Conservation (phyloP, 1,140 invertebrate species). For the Drosophila paulistorum region DNA sequence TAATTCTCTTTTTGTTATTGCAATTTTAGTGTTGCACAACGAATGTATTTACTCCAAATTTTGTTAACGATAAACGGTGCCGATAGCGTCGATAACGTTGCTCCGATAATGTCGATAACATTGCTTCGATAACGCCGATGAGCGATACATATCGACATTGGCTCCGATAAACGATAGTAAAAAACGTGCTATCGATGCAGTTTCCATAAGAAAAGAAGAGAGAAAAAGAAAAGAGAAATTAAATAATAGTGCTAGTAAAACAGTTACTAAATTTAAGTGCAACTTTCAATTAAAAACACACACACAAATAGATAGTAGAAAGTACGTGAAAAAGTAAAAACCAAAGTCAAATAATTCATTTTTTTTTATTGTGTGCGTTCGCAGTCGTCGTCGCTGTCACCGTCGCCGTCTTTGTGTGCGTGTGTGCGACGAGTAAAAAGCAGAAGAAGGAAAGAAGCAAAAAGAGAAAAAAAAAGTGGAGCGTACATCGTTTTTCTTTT, state of each 20-base stretch:
- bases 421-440: slow-evolving; percentile 34
- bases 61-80: no score
- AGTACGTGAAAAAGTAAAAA: slow-evolving; percentile 68
- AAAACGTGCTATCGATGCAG: slow-evolving; percentile 43
- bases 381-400: slow-evolving; percentile 12
- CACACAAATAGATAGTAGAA: slow-evolving; percentile 46
- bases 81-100: no score
- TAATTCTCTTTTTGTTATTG: slow-evolving; percentile 7
- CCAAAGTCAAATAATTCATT: slow-evolving; percentile 2
- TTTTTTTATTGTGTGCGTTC: slow-evolving; percentile 59
- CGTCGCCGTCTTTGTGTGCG: slow-evolving; percentile 17
- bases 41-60: neutral
- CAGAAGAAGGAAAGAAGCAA: neutral
- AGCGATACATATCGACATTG: neutral
- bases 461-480: slow-evolving; percentile 44
- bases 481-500: slow-evolving; percentile 44
- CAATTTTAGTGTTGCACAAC: slow-evolving; percentile 11
- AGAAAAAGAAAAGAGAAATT: slow-evolving; percentile 24
- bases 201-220: slow-evolving; percentile 55
- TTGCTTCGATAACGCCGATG: no score
- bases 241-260: slow-evolving; percentile 62
- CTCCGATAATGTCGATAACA: no score
- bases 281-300: slow-evolving; percentile 34
- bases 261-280: slow-evolving; percentile 64
- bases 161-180: no score